Percentiles rank a stretch among this genome's conserved stretches.
Evolutionary conservation across 2,888 invertebrate species (phyloP).

Genomic region (Eutolmus rufibarbis): DNA sequence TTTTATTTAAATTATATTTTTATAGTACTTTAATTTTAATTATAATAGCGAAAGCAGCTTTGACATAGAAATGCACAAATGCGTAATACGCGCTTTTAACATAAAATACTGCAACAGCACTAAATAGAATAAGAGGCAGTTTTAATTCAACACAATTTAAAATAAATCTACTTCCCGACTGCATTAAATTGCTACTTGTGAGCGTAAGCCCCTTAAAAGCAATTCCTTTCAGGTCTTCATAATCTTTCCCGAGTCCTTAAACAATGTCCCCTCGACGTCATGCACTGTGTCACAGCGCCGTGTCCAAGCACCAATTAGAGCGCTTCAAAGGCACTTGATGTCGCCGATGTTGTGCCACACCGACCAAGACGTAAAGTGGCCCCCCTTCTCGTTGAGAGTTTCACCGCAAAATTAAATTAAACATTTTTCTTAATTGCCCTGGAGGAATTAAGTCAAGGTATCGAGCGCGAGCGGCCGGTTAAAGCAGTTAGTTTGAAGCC

Average conservation of each 20-base stretch:
- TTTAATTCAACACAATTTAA: neutral
- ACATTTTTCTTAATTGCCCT: neutral
- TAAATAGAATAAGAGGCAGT: neutral
- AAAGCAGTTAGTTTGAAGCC: neutral
- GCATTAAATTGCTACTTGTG: neutral
- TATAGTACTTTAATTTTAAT: neutral
- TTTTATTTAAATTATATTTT: neutral
- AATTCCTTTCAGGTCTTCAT: neutral
- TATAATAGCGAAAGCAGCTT: neutral
- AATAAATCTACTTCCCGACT: neutral
- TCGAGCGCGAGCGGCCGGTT: neutral
- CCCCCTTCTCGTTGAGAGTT: neutral
- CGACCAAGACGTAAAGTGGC: neutral
- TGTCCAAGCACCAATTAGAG: neutral
- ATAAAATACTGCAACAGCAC: neutral
- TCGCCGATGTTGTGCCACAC: neutral
- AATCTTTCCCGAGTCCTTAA: neutral
- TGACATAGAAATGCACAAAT: neutral
- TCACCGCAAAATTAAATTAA: neutral
- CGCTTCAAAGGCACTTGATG: neutral
- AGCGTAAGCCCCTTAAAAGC: neutral
- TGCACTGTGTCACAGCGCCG: neutral
- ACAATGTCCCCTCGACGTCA: neutral
- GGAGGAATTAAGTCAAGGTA: neutral
- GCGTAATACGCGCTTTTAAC: neutral